phyloP scores from a whole-genome alignment of 2,113 vertebrate genomes.

The Megaceryle maxima region DNA sequence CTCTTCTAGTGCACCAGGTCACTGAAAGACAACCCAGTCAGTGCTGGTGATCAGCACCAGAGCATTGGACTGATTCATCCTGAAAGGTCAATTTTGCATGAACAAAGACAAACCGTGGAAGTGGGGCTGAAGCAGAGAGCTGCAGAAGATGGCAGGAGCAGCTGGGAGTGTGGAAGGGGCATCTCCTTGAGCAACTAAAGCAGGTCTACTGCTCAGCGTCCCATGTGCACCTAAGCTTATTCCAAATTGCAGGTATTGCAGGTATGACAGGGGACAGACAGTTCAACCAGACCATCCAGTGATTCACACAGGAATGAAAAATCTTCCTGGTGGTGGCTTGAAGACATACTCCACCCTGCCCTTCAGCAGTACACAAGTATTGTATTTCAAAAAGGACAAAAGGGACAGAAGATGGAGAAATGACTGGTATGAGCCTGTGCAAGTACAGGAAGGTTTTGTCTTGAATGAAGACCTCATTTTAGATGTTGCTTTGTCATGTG shows the following conservation, averaged over 20 bases:
- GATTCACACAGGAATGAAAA: neutral
- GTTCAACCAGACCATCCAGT: neutral
- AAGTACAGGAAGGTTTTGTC: neutral
- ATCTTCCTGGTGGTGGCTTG: neutral
- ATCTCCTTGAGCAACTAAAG: neutral
- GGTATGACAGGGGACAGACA: neutral
- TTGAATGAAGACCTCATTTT: neutral
- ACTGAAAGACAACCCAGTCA: neutral
- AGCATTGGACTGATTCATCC: neutral
- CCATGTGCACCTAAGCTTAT: neutral
- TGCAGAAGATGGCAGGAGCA: neutral
- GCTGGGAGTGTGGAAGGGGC: accelerated
- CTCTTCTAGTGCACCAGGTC: neutral
- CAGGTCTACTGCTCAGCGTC: neutral
- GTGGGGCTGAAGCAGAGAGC: neutral
- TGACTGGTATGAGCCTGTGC: accelerated
- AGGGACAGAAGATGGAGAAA: neutral
- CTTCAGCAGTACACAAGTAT: neutral
- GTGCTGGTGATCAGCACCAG: neutral
- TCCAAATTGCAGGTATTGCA: neutral
- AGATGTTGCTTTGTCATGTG: neutral
- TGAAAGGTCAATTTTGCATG: neutral
- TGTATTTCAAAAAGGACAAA: neutral
- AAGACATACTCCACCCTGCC: neutral
- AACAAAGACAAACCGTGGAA: neutral